These are phyloP conservation scores for Syndactyla subalaris DNA, from an alignment of 2,797 vertebrate species.

Conservation along the genomic window DNA sequence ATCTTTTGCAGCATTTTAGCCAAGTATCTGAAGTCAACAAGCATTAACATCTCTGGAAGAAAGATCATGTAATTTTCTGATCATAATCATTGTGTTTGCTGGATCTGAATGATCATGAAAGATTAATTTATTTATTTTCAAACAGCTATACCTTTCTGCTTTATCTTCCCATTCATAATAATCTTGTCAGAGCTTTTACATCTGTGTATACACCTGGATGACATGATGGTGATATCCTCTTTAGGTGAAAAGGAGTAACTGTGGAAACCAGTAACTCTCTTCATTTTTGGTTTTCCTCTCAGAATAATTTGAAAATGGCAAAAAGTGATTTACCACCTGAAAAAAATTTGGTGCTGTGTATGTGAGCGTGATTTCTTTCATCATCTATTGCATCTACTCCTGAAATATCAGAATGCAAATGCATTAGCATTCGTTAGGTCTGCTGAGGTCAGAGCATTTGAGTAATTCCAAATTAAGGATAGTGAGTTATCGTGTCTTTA, in stretches of 20 bases:
- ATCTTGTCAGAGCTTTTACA: neutral
- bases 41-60: neutral
- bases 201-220: neutral
- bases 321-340: neutral
- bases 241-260: neutral
- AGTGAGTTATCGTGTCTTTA: neutral
- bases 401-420: neutral
- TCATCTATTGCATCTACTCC: neutral
- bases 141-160: neutral
- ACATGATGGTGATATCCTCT: neutral
- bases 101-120: neutral
- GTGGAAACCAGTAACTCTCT: neutral
- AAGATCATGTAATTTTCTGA: neutral
- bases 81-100: neutral
- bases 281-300: neutral
- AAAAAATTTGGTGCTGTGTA: neutral
- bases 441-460: neutral
- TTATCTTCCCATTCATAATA: neutral
- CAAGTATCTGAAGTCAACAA: neutral
- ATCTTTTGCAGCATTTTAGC: neutral
- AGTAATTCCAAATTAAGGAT: conserved; percentile 17
- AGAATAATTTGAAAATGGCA: neutral
- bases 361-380: neutral
- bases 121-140: neutral
- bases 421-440: neutral